These are phyloP conservation scores for Torymus tubicola DNA, from an alignment of 2,888 invertebrate genomes.

Conservation along the genomic window DNA sequence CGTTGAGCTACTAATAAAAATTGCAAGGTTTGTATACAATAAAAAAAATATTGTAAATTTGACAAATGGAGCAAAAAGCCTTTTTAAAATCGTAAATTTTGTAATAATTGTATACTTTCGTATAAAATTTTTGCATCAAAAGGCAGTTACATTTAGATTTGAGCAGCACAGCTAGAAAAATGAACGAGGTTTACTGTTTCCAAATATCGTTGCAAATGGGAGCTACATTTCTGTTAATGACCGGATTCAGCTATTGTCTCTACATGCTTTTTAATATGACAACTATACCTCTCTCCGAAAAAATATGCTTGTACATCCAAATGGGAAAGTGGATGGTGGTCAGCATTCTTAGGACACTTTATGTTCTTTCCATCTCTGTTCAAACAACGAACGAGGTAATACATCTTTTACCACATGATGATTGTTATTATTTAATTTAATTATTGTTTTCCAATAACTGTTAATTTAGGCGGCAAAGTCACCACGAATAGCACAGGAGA, in stretches of 20 bases:
- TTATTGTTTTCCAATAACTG: background rate
- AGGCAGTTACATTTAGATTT: constrained; percentile 20
- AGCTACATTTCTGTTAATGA: background rate
- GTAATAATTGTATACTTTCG: too few relatives aligned
- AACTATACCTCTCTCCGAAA: background rate
- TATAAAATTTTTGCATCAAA: background rate
- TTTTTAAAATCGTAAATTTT: too few relatives aligned
- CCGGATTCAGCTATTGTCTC: background rate
- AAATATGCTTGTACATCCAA: background rate
- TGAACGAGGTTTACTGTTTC: background rate
- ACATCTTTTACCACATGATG: too few relatives aligned
- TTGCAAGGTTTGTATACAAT: too few relatives aligned
- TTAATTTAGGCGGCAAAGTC: constrained; percentile 24
- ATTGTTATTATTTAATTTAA: background rate
- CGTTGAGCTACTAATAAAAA: too few relatives aligned
- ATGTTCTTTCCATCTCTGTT: too few relatives aligned
- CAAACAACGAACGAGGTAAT: background rate
- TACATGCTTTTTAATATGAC: background rate
- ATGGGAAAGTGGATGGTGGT: too few relatives aligned
- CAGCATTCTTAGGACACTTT: too few relatives aligned
- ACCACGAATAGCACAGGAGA: constrained; percentile 12
- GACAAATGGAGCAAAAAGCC: too few relatives aligned
- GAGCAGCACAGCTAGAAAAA: background rate
- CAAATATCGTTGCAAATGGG: background rate
- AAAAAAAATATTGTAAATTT: too few relatives aligned